phyloP scores from a whole-genome alignment of 1,140 invertebrate species.

The Octopus sinensis region DNA sequence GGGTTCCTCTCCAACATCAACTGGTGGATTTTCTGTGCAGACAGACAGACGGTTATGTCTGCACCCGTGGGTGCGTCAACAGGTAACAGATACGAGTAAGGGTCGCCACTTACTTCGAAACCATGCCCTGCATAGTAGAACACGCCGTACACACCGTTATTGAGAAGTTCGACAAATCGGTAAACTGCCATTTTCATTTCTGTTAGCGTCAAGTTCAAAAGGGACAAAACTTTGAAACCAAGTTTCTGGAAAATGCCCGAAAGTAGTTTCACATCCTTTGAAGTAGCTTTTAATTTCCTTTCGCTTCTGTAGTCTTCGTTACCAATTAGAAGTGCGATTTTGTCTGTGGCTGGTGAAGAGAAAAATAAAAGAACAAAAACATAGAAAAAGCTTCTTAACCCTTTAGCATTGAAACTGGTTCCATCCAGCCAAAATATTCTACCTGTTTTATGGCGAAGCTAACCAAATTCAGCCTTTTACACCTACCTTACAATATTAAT shows the following conservation, averaged over 20 bases:
- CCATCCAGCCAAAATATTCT: too few species aligned
- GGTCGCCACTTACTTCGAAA: slow-evolving; percentile 48
- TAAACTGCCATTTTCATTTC: slow-evolving; percentile 57
- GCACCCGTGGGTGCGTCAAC: slow-evolving; percentile 56
- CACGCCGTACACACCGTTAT: slow-evolving; percentile 57
- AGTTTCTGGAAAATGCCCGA: slow-evolving; percentile 45
- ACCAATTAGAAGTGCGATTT: slow-evolving; percentile 59
- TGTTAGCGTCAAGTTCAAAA: slow-evolving; percentile 56
- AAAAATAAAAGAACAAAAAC: slow-evolving; percentile 12
- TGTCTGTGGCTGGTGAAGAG: slow-evolving; percentile 53
- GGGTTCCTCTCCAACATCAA: slow-evolving; percentile 50
- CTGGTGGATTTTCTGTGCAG: slow-evolving; percentile 40
- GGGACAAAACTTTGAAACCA: slow-evolving; percentile 59
- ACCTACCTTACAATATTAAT: too few species aligned
- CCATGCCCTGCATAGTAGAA: slow-evolving; percentile 61
- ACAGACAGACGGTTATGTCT: slow-evolving; percentile 54
- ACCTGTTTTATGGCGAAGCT: too few species aligned
- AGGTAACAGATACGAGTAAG: slow-evolving; percentile 57
- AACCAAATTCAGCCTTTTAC: too few species aligned
- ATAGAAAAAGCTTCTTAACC: neutral
- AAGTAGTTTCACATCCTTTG: slow-evolving; percentile 47
- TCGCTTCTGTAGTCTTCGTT: slow-evolving; percentile 56
- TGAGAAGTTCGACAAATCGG: slow-evolving; percentile 55
- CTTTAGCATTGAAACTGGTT: too few species aligned
- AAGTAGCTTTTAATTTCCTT: slow-evolving; percentile 52